Percentiles rank a stretch among this genome's conserved stretches.
phyloP scores from a whole-genome alignment of 2,797 vertebrate species.

The Euthynnus affinis region DNA sequence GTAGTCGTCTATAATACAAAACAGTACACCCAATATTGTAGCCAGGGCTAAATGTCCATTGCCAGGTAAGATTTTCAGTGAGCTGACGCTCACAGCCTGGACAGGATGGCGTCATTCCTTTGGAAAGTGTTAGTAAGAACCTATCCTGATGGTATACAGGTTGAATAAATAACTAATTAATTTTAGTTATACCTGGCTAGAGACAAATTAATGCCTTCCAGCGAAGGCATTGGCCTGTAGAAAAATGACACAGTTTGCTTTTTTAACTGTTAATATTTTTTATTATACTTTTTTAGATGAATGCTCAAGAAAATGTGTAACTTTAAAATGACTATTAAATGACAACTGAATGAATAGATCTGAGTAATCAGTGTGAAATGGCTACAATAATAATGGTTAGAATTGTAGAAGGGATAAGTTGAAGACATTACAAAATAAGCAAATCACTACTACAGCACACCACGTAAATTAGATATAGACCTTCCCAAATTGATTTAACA shows the following conservation, averaged over 20 bases:
- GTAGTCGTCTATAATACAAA: conserved; percentile 64
- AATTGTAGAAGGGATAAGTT: background rate
- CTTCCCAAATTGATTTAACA: conserved; percentile 18
- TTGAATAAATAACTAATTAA: conserved; percentile 60
- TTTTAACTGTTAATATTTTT: conserved; percentile 30
- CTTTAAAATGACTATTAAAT: conserved; percentile 27
- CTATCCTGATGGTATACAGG: conserved; percentile 52
- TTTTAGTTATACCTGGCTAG: conserved; percentile 52
- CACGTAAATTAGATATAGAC: background rate
- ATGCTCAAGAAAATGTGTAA: conserved; percentile 16
- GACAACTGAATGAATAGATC: conserved; percentile 27
- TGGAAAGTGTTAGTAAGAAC: conserved; percentile 66
- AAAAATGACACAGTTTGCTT: conserved; percentile 42
- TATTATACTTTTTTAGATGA: conserved; percentile 26
- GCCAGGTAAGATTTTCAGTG: conserved; percentile 66
- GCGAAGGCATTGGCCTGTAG: conserved; percentile 7
- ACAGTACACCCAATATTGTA: conserved; percentile 39
- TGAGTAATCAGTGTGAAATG: conserved; percentile 20
- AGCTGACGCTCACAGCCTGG: conserved; percentile 46
- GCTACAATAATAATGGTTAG: conserved; percentile 13
- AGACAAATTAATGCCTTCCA: conserved; percentile 46
- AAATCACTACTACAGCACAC: conserved; percentile 6
- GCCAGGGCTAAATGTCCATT: conserved; percentile 53
- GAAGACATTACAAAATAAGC: conserved; percentile 16
- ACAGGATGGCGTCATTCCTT: conserved; percentile 43